Conservation (phyloP, 2,797 vertebrate genomes). For the Scomberomorus guttatus region DNA sequence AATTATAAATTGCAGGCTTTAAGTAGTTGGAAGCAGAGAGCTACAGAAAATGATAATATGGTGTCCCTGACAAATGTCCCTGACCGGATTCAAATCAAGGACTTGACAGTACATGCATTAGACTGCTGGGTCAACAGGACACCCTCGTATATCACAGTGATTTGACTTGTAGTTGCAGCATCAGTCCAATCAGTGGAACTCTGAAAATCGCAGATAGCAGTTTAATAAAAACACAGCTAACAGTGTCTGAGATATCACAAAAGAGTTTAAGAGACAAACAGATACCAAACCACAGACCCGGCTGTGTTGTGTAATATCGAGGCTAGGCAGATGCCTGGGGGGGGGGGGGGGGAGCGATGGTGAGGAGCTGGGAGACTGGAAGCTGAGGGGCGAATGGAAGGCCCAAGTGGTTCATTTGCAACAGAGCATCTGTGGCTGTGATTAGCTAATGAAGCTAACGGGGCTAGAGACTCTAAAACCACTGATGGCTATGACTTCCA, state of each 20-base stretch:
- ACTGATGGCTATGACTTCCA: slow-evolving; percentile 64
- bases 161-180: not conserved
- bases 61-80: not conserved
- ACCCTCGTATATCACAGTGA: not conserved
- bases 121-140: not conserved
- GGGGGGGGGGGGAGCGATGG: slow-evolving; percentile 31
- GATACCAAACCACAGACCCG: slow-evolving; percentile 8
- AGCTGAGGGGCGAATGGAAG: slow-evolving; percentile 47
- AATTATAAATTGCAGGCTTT: not conserved
- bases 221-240: not conserved
- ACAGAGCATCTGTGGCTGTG: slow-evolving; percentile 70
- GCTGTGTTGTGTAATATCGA: slow-evolving; percentile 35
- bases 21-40: not conserved
- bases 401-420: slow-evolving; percentile 54
- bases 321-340: slow-evolving; percentile 52
- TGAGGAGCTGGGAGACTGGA: slow-evolving; percentile 38
- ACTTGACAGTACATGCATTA: not conserved
- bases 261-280: not conserved
- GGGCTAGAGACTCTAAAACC: slow-evolving; percentile 53
- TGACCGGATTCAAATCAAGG: not conserved
- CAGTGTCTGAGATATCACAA: not conserved
- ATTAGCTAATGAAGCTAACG: slow-evolving; percentile 69
- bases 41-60: not conserved
- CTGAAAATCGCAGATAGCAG: not conserved
- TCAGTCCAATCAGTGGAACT: not conserved